phyloP scores from a whole-genome alignment of 2,888 invertebrate species.

The Sceliomorpha sp. region DNA sequence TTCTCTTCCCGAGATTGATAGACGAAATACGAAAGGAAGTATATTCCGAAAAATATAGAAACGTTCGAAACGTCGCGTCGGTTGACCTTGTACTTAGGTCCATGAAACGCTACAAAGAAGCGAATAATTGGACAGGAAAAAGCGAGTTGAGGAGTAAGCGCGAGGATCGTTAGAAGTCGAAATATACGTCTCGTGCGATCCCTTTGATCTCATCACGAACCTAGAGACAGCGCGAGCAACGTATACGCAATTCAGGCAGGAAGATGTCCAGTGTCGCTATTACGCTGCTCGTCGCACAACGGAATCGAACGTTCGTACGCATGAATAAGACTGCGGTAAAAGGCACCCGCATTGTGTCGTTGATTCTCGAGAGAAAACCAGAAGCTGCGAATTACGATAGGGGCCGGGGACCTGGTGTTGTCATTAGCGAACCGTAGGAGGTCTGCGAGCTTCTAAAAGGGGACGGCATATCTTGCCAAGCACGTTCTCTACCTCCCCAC shows the following conservation, averaged over 20 bases:
- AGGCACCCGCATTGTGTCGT: constrained; percentile 77
- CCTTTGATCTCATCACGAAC: constrained; percentile 77
- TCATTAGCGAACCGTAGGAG: constrained; percentile 66
- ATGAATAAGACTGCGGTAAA: constrained; percentile 71
- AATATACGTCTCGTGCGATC: constrained; percentile 56
- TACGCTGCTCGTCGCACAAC: constrained; percentile 35
- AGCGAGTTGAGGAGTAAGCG: constrained; percentile 14
- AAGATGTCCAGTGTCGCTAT: constrained; percentile 39
- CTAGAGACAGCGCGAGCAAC: constrained; percentile 30
- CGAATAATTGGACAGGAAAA: constrained; percentile 13
- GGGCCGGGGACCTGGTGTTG: constrained; percentile 70
- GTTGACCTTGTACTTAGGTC: constrained; percentile 23
- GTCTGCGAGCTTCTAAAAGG: constrained; percentile 49
- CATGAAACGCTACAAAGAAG: constrained; percentile 25
- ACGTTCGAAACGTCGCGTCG: too few relatives aligned
- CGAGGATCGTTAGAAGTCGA: constrained; percentile 66
- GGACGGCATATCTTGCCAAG: constrained; percentile 46
- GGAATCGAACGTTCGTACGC: constrained; percentile 68
- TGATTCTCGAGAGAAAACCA: constrained; percentile 70
- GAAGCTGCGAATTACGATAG: constrained; percentile 79
- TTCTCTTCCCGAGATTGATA: too few relatives aligned
- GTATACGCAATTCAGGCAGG: constrained; percentile 13
- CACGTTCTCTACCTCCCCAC: constrained; percentile 50
- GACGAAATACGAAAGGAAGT: too few relatives aligned
- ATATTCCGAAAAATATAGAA: constrained; percentile 10